Conservation (phyloP, 2,888 invertebrate genomes). For the Sphinx pinastri region DNA sequence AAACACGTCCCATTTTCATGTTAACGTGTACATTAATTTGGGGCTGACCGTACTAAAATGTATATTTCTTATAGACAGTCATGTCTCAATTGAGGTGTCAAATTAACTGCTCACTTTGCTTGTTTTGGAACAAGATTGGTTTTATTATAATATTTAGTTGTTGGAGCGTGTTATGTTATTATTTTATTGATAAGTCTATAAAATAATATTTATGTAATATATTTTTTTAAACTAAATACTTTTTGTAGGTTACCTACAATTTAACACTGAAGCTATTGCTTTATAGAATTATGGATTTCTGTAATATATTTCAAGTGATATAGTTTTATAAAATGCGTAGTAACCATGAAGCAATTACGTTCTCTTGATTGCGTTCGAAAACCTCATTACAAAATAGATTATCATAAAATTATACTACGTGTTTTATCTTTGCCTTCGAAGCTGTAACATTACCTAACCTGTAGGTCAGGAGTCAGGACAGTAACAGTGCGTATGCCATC, state of each 20-base stretch:
- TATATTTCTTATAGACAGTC: constrained; percentile 5
- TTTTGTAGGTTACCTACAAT: too few species aligned
- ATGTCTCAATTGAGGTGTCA: constrained; percentile 20
- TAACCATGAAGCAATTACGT: background rate
- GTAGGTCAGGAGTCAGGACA: background rate
- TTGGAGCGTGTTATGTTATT: background rate
- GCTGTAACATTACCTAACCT: background rate
- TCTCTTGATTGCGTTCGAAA: background rate
- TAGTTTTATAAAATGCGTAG: too few species aligned
- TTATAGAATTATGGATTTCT: too few species aligned
- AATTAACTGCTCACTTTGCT: background rate
- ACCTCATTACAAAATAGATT: background rate
- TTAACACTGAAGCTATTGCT: too few species aligned
- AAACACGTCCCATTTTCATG: too few species aligned
- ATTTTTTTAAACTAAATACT: too few species aligned
- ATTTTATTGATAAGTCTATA: too few species aligned
- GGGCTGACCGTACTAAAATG: background rate
- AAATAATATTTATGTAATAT: too few species aligned
- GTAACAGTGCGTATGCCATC: background rate
- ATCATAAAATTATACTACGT: background rate
- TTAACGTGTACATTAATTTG: too few species aligned
- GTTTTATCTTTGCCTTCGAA: too few species aligned
- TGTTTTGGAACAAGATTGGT: background rate
- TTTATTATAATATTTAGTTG: background rate
- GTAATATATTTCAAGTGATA: too few species aligned